These are phyloP conservation scores for Malurus melanocephalus DNA, from an alignment of 2,113 vertebrate genomes.

Conservation along the genomic window DNA sequence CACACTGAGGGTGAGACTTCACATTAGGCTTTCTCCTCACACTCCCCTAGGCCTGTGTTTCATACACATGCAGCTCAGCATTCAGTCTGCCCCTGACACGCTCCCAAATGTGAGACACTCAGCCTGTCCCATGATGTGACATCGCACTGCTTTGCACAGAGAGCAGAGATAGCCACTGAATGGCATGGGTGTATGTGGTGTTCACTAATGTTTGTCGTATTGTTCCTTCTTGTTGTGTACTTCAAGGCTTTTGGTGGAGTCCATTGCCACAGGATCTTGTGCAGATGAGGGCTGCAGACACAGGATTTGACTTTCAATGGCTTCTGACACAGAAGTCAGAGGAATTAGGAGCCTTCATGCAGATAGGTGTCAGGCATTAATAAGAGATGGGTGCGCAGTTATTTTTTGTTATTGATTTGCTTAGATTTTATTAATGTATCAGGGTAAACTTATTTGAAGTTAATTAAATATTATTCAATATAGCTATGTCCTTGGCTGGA, in stretches of 20 bases:
- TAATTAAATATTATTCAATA: constrained; percentile 22
- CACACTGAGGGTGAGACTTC: neutral
- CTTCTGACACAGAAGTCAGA: neutral
- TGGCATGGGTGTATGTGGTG: fast-evolving
- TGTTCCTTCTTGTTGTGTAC: neutral
- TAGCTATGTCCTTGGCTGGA: constrained; percentile 10
- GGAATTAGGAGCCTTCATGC: neutral
- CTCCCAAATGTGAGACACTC: neutral
- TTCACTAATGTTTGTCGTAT: neutral
- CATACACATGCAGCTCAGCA: neutral
- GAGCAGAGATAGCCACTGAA: neutral
- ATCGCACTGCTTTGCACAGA: fast-evolving
- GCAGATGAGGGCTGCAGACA: neutral
- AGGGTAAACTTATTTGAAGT: constrained; percentile 11
- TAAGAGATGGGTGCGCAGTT: neutral
- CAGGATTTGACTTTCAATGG: neutral
- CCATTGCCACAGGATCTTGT: neutral
- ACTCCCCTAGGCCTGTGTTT: neutral
- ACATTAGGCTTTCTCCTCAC: neutral
- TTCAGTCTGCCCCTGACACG: fast-evolving
- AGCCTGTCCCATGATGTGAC: neutral
- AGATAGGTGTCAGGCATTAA: neutral
- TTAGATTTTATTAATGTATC: constrained; percentile 21
- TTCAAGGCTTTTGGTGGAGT: neutral
- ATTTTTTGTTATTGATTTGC: constrained; percentile 35